Evolutionary conservation across 2,797 vertebrate genomes (phyloP).

Genomic region (Pagetopsis macropterus): DNA sequence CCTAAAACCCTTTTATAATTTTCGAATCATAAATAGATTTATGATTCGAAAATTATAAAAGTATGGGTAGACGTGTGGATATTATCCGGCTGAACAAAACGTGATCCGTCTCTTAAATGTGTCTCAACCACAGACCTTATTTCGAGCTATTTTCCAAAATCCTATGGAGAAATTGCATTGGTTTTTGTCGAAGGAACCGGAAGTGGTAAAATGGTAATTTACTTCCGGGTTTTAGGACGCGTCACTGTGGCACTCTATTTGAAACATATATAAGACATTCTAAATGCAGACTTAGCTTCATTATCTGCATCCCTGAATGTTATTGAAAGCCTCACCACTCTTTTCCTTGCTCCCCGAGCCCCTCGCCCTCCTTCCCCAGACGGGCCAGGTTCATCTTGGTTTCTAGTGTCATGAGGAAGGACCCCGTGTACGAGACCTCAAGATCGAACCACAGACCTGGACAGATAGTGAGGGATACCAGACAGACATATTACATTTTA

Average conservation of each 20-base stretch:
- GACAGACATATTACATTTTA: neutral
- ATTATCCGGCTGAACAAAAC: too few relatives aligned
- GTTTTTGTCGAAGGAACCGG: too few relatives aligned
- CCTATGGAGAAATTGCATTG: too few relatives aligned
- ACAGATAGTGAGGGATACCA: constrained; percentile 9
- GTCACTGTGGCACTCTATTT: neutral
- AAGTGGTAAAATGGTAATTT: too few relatives aligned
- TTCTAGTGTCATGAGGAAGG: constrained; percentile 98
- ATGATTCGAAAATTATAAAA: too few relatives aligned
- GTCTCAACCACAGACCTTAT: too few relatives aligned
- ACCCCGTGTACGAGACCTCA: constrained; percentile 95
- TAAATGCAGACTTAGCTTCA: neutral
- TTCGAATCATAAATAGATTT: too few relatives aligned
- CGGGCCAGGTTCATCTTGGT: constrained; percentile 99
- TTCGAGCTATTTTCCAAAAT: too few relatives aligned
- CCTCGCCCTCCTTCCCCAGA: constrained; percentile 96
- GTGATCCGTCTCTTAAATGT: too few relatives aligned
- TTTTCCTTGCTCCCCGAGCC: constrained; percentile 92
- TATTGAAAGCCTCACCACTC: constrained; percentile 89
- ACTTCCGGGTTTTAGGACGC: too few relatives aligned
- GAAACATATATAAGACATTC: neutral
- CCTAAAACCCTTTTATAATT: too few relatives aligned
- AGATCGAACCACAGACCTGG: constrained; percentile 97
- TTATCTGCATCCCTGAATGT: neutral
- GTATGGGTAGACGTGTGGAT: too few relatives aligned